Evolutionary conservation across 1,140 invertebrate genomes (phyloP).

Genomic region (Diorhabda carinulata): DNA sequence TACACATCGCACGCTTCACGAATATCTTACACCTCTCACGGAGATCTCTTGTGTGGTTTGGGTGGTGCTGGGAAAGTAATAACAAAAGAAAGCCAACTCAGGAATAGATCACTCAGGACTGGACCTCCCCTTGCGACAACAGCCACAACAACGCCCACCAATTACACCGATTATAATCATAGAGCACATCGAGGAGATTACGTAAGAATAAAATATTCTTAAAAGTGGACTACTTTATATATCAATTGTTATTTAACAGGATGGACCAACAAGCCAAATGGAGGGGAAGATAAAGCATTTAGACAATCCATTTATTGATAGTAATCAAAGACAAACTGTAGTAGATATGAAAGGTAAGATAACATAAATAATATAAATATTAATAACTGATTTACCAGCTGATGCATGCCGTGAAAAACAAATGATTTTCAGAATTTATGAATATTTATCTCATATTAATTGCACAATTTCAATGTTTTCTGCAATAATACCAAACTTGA

Average conservation of each 20-base stretch:
- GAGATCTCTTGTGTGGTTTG: slow-evolving; percentile 75
- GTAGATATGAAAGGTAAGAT: slow-evolving; percentile 86
- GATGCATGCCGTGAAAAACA: too few relatives aligned
- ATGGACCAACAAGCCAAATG: slow-evolving; percentile 44
- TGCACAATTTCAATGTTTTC: too few relatives aligned
- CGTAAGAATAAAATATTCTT: slow-evolving; percentile 54
- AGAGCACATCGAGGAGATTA: slow-evolving; percentile 65
- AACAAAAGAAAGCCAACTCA: slow-evolving; percentile 80
- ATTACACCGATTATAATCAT: slow-evolving; percentile 62
- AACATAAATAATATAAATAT: too few relatives aligned
- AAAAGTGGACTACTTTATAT: neutral
- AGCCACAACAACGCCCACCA: slow-evolving; percentile 53
- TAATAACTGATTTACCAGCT: too few relatives aligned
- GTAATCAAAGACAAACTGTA: slow-evolving; percentile 78
- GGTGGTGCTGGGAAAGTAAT: slow-evolving; percentile 61
- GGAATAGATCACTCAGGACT: slow-evolving; percentile 69
- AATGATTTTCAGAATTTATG: too few relatives aligned
- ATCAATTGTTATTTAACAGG: slow-evolving; percentile 29
- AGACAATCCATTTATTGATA: slow-evolving; percentile 90
- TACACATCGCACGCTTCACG: slow-evolving; percentile 91
- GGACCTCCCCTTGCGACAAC: slow-evolving; percentile 57
- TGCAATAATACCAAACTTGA: too few relatives aligned
- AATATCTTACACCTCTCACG: slow-evolving; percentile 89
- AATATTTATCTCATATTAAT: too few relatives aligned
- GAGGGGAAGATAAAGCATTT: slow-evolving; percentile 77